Conservation (phyloP, 1,140 invertebrate species). For the Cyclina sinensis region DNA sequence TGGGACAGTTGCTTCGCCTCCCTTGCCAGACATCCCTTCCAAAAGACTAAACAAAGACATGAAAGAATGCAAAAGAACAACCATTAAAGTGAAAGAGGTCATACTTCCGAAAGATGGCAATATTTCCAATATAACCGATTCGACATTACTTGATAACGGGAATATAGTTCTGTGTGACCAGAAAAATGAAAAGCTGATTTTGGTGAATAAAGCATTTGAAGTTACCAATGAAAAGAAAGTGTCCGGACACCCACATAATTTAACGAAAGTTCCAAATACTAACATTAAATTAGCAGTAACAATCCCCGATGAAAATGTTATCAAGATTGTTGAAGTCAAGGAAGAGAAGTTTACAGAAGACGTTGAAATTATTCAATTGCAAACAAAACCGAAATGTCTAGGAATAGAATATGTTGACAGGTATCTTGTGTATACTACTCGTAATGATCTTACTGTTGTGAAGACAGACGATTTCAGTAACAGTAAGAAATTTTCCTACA, state of each 20-base stretch:
- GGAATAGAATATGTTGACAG: constrained; percentile 32
- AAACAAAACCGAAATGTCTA: constrained; percentile 24
- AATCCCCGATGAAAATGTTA: constrained; percentile 31
- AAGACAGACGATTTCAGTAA: not conserved
- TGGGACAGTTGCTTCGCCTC: constrained; percentile 20
- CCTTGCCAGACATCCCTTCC: not conserved
- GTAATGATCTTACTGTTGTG: constrained; percentile 24
- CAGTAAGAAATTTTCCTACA: constrained; percentile 9
- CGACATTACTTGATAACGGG: not conserved
- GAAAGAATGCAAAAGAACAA: not conserved
- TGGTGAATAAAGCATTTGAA: not conserved
- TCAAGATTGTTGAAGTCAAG: constrained; percentile 3
- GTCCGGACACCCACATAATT: constrained; percentile 14
- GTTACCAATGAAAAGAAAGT: not conserved
- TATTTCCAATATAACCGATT: constrained; percentile 38
- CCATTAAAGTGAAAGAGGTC: not conserved
- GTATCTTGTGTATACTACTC: constrained; percentile 35
- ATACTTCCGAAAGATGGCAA: not conserved
- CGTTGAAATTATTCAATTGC: not conserved
- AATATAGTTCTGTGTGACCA: constrained; percentile 32
- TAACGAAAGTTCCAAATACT: constrained; percentile 12
- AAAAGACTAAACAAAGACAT: not conserved
- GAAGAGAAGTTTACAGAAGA: not conserved
- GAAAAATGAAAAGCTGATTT: constrained; percentile 51
- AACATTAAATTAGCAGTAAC: constrained; percentile 28